Base-by-base conservation (phyloP, 2,797 vertebrate species). In the Dendrocincla tyrannina region DNA sequence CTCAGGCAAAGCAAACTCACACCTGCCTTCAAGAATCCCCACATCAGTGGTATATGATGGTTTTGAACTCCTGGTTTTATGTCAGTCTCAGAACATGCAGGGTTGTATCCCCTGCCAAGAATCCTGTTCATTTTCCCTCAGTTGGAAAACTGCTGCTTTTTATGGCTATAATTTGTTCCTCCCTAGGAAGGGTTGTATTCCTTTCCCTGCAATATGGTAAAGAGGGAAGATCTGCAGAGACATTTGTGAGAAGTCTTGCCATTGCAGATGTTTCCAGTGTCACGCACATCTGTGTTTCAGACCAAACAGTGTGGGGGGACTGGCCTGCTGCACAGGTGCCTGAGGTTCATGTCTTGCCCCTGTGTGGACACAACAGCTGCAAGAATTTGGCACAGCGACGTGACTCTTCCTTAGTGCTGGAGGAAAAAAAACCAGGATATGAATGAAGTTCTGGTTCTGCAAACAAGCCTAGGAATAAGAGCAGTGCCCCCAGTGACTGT, bases 371-470 rank as follows among this genome's bases (percentile, higher is more conserved):
- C n/a, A 52, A 83, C 75, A 76, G 50, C 64, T 85, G 59, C 47
- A 89, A 55, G 44, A 91, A 85, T 3, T 64, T n/a, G 62, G 52
- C 52, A 74, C 58, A 62, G 76, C 3, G 0, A 93, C 5, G 52
- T 93, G 93, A 94, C 75, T 74, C 32, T 78, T 83, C 39, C 84
- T 91, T 68, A 80, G 92, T 49, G 42, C 66, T 55, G 7, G 33
- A 88, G 62, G 35, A 76, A 89, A 94, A 95, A 96, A 97, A 79
- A 14, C 41, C 50, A 94, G 76, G 79, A 76, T 47, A 49, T 32
- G 72, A 95, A 91, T 39, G 67, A 73, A 76, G 27, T 25, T 84
- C 56, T 93, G 72, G 73, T 79, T 91, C 72, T 91, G 76, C 85
- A 91, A 92, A 96, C 47, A 85, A 88, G 23, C 60, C 78, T 69